Base-by-base conservation (phyloP, 2,888 invertebrate species). In the Scotopteryx bipunctaria region DNA sequence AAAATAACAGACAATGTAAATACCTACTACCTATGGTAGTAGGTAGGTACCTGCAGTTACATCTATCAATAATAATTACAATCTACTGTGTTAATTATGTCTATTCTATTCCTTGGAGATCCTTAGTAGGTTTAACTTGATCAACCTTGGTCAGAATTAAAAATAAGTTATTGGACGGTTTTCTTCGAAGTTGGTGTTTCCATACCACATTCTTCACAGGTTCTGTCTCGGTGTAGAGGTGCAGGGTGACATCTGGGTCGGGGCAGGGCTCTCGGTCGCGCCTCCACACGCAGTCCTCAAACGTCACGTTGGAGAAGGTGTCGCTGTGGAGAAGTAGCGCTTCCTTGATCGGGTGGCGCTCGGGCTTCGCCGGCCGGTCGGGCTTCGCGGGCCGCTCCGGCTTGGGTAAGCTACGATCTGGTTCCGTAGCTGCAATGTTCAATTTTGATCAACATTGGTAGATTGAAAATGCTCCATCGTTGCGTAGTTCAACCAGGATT, bases 231-330 rank as follows among this genome's bases (percentile, higher is more conserved):
- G 93, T 92, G 71, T 95, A 95, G 2, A 95, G 83, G 61, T 93
- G 92, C 33, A 93, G 86, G 33, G 90, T 89, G 15, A 95, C 90
- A 43, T 94, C 93, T 0, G 94, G 92, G 76, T 95, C 95, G 0
- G 95, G 95, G 66, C 95, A 95, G n/a, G 88, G 81, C 61, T 93
- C 93, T 31, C 91, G 86, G 46, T 94, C 93, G 8, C 94, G 91
- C 40, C 94, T 84, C 94, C 94, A 95, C 8, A 93, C 81, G 78
- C 95, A 95, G 67, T 95, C 93, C 37, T 93, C 93, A 32, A 92
- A 78, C 0, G 93, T 92, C 1, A 92, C 91, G 67, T 94, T 94
- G 3, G 67, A 72, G 35, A 91, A 91, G 0, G 86, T 76, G 36
- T 91, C 85, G 56, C 91, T 93, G 67, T 94, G 93, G 5, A 94